These are phyloP conservation scores for Cottus gobio DNA, from an alignment of 2,113 vertebrate species.

Conservation along the genomic window DNA sequence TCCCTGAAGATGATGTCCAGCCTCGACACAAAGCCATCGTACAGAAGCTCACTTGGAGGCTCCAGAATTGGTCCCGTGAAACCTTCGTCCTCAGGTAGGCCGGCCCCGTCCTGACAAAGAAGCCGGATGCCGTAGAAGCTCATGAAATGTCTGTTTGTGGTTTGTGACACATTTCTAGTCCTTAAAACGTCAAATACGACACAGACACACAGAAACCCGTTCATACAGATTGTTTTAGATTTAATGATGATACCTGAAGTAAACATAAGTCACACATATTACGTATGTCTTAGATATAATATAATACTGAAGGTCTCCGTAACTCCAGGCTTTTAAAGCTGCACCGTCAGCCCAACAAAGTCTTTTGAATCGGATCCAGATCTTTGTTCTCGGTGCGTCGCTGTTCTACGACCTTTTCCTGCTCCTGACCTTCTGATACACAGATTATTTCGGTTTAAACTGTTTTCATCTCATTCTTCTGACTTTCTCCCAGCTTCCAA, in stretches of 20 bases:
- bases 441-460: not conserved
- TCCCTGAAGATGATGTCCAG: conserved; percentile 56
- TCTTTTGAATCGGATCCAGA: not conserved
- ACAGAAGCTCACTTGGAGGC: conserved; percentile 59
- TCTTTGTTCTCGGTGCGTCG: not conserved
- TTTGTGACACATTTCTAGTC: not conserved
- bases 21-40: conserved; percentile 66
- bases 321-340: not conserved
- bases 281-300: not conserved
- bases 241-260: not conserved
- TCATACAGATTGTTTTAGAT: not conserved
- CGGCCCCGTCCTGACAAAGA: not conserved
- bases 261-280: not conserved
- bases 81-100: conserved; percentile 60
- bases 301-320: not conserved
- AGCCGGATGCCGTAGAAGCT: too few species aligned
- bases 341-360: not conserved
- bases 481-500: conserved; percentile 27
- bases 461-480: not conserved
- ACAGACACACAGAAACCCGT: not conserved
- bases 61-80: conserved; percentile 59
- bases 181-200: not conserved
- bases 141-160: too few species aligned
- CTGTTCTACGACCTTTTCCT: not conserved
- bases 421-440: not conserved